phyloP scores from a whole-genome alignment of 2,888 invertebrate species.

The Zele albiditarsus region DNA sequence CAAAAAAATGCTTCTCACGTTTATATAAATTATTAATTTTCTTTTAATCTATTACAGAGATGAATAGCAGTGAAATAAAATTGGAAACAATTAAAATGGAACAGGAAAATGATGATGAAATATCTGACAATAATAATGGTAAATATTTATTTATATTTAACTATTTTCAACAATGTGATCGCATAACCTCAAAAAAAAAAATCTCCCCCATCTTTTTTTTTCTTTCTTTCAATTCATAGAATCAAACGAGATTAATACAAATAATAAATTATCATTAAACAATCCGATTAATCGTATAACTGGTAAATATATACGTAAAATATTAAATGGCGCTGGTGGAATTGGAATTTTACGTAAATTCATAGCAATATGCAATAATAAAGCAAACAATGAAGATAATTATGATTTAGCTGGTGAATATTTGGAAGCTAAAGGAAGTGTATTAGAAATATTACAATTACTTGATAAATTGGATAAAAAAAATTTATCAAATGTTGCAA shows the following conservation, averaged over 20 bases:
- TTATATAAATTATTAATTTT: too few species aligned
- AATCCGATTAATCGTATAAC: not conserved
- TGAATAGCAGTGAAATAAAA: too few species aligned
- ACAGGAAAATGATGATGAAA: too few species aligned
- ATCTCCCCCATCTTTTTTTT: too few species aligned
- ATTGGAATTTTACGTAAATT: not conserved
- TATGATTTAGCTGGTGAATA: conserved; percentile 78
- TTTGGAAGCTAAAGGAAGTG: conserved; percentile 81
- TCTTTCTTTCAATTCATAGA: not conserved
- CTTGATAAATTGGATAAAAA: conserved; percentile 78
- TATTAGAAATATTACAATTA: conserved; percentile 80
- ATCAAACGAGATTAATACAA: not conserved
- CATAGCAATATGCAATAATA: not conserved
- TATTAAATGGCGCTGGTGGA: not conserved
- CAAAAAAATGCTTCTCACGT: too few species aligned
- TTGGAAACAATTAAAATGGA: too few species aligned
- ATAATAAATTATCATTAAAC: not conserved
- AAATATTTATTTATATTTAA: too few species aligned
- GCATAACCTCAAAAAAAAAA: too few species aligned
- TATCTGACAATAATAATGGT: too few species aligned
- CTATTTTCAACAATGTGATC: too few species aligned
- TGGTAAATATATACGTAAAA: not conserved
- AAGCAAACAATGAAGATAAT: not conserved
- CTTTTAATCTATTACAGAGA: too few species aligned
- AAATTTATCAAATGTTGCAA: conserved; percentile 76